Evolutionary conservation across 2,888 invertebrate genomes (phyloP), one percentile per base, ranked within the genome.

Genomic region (Cephus runcator): DNA sequence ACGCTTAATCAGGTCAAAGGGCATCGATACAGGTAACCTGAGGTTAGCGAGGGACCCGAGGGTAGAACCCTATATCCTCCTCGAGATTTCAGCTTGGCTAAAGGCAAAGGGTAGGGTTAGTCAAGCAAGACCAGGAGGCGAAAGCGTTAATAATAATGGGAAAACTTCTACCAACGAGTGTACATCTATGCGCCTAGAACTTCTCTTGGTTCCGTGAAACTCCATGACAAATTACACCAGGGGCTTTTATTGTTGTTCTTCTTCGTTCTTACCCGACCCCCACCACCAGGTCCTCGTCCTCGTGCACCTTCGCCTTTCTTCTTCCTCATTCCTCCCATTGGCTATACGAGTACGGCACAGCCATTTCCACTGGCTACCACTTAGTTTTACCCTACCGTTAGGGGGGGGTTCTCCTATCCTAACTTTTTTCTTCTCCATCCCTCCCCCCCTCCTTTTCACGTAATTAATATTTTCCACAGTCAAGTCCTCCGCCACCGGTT

Each of bases 61-160:
- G 56, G 1, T 23, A 56, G 4, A 6, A 6, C 6, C 40, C 23
- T 40, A 40, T 6, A 40, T 1, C 6, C 40, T 6, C 40, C 2
- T 56, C 23, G 23, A 23, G 23, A 56, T 56, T 56, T 9, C 1
- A 56, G 15, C 56, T 23, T 56, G 56, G 56, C 56, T 23, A 56
- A 56, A 56, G 56, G 23, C 23, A 56, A 56, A 15, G 9, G 23
- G 56, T 56, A 56, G 56, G 23, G 56, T 56, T 23, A 56, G 23
- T 56, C 6, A 23, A 56, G 56, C 23, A 56, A n/a, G 75, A 74
- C 75, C 34, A 77, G 34, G 33, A 71, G 69, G 76, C 79, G 77
- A 81, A 84, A 83, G 84, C 85, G 89, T 89, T 90, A 88, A 90
- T 89, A 89, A 89, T 89, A 89, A 90, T 89, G 90, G 87, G 87